Evolutionary conservation across 2,797 vertebrate species (phyloP).

Genomic region (Myripristis jacobus): DNA sequence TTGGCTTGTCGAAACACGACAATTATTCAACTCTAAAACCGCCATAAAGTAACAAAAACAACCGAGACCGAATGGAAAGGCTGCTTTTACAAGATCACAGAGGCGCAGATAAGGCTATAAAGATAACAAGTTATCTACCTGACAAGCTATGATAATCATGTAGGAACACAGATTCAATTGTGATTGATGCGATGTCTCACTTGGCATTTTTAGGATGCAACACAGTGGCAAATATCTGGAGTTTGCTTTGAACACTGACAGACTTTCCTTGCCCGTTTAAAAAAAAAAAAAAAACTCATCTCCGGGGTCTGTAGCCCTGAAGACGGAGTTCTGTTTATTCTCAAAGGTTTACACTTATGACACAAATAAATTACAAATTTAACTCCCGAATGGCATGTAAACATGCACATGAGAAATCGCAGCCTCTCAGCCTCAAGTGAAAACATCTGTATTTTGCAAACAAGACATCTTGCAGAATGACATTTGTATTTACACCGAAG

Average conservation of each 20-base stretch:
- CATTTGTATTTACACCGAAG: constrained; percentile 16
- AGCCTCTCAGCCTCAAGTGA: constrained; percentile 56
- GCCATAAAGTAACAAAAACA: constrained; percentile 42
- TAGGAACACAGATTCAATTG: not conserved
- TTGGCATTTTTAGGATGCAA: not conserved
- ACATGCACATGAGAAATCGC: constrained; percentile 53
- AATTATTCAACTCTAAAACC: constrained; percentile 47
- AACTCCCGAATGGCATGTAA: constrained; percentile 56
- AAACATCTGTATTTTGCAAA: constrained; percentile 74
- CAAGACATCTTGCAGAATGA: constrained; percentile 37
- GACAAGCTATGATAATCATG: constrained; percentile 1
- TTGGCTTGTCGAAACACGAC: constrained; percentile 62
- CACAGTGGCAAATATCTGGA: not conserved
- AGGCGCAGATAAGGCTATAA: constrained; percentile 14
- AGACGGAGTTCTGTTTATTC: constrained; percentile 38
- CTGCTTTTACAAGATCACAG: constrained; percentile 35
- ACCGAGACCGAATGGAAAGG: constrained; percentile 27
- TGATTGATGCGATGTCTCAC: no score
- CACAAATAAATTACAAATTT: constrained; percentile 50
- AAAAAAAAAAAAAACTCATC: no score
- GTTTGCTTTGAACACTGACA: constrained; percentile 25
- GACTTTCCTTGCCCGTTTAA: not conserved
- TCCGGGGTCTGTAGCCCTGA: not conserved
- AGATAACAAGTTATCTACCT: constrained; percentile 12
- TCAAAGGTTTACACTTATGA: constrained; percentile 52